These are phyloP conservation scores for Oreortyx pictus DNA, from an alignment of 2,797 vertebrate species.

Conservation along the genomic window DNA sequence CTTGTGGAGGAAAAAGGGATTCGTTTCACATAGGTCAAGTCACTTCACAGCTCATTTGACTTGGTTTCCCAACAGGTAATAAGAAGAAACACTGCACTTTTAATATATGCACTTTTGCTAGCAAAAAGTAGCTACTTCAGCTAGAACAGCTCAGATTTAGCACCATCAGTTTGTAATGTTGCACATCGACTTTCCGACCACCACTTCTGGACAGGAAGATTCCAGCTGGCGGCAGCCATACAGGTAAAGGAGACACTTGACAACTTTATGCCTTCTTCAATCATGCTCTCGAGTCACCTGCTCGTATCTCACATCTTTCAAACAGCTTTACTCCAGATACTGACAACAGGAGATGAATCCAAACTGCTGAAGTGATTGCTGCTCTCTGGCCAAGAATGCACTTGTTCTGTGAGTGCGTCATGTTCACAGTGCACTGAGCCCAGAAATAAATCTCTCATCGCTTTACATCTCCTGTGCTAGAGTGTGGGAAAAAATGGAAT, in stretches of 20 bases:
- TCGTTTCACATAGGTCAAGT: neutral
- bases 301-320: neutral
- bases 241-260: neutral
- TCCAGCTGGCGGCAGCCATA: neutral
- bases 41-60: rapidly evolving
- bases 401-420: neutral
- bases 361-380: neutral
- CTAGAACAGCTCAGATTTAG: neutral
- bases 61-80: neutral
- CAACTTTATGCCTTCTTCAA: constrained; percentile 13
- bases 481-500: neutral
- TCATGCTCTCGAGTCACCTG: neutral
- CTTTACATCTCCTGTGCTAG: neutral
- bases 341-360: constrained; percentile 11
- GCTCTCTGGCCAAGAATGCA: neutral
- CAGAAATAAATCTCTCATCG: neutral
- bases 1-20: neutral
- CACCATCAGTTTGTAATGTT: neutral
- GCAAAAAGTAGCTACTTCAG: neutral
- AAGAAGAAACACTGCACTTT: neutral
- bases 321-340: neutral
- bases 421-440: neutral
- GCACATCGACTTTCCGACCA: neutral
- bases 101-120: neutral
- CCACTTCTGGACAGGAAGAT: rapidly evolving